These are phyloP conservation scores for Acanthurus tractus DNA, from an alignment of 2,797 vertebrate species.

Conservation along the genomic window DNA sequence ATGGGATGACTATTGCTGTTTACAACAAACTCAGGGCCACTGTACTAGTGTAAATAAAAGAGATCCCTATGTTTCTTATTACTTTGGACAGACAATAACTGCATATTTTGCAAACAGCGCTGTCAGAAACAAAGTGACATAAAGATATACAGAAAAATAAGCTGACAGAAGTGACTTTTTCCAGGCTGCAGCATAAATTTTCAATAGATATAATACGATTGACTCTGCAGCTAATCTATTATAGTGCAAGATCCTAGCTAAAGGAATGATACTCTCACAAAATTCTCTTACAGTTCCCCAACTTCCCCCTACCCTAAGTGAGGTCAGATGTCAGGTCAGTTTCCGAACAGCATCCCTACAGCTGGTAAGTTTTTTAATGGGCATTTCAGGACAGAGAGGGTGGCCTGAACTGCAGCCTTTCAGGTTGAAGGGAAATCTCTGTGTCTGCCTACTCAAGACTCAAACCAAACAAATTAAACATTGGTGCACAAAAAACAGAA, in stretches of 20 bases:
- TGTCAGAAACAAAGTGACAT: neutral
- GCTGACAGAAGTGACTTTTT: neutral
- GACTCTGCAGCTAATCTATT: neutral
- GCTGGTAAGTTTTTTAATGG: neutral
- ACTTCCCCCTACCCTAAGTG: neutral
- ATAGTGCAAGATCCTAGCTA: neutral
- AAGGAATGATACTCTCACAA: neutral
- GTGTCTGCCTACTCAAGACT: constrained; percentile 23
- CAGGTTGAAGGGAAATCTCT: constrained; percentile 34
- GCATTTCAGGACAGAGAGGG: constrained; percentile 7
- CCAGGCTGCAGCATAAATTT: neutral
- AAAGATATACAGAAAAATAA: neutral
- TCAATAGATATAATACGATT: neutral
- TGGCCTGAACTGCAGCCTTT: constrained; percentile 13
- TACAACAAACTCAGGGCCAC: neutral
- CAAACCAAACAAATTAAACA: constrained; percentile 56
- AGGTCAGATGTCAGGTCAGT: constrained; percentile 24
- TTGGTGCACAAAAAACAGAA: constrained; percentile 45
- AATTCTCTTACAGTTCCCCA: neutral
- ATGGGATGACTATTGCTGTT: neutral
- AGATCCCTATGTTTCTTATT: neutral
- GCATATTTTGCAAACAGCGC: neutral
- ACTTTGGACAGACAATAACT: neutral
- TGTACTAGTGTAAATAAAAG: neutral
- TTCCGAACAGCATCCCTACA: constrained; percentile 17